These are phyloP conservation scores for Podocnemis expansa DNA, from an alignment of 2,113 vertebrate genomes.

Conservation along the genomic window DNA sequence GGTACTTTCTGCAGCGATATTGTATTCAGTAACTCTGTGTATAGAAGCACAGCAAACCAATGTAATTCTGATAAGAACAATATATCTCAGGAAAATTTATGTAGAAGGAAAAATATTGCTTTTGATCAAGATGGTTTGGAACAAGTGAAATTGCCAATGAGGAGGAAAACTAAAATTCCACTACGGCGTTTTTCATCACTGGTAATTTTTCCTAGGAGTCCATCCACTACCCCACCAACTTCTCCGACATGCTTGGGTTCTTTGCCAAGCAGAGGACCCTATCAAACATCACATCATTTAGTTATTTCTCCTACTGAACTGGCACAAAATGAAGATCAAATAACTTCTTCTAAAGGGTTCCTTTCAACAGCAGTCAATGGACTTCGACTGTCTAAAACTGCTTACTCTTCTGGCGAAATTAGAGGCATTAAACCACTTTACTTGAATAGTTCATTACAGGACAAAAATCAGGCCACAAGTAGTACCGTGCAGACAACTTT, in stretches of 20 bases:
- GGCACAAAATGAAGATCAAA: constrained; percentile 72
- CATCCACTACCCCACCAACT: constrained; percentile 87
- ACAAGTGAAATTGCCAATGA: constrained; percentile 66
- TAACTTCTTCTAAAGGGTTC: constrained; percentile 77
- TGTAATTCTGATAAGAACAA: constrained; percentile 72
- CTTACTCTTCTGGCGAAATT: constrained; percentile 69
- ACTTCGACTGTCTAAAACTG: constrained; percentile 82
- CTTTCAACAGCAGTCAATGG: constrained; percentile 83
- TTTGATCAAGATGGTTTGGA: constrained; percentile 84
- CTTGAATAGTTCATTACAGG: constrained; percentile 76
- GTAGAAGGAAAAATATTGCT: constrained; percentile 78
- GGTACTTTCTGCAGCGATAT: constrained; percentile 37
- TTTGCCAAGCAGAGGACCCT: constrained; percentile 71
- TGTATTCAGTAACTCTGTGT: constrained; percentile 25
- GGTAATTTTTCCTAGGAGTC: constrained; percentile 93
- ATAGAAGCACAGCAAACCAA: not conserved
- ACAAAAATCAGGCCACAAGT: constrained; percentile 64
- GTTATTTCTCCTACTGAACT: constrained; percentile 78
- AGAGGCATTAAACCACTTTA: constrained; percentile 84
- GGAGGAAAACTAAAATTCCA: constrained; percentile 80
- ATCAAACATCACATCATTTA: constrained; percentile 82
- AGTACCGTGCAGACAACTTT: constrained; percentile 49
- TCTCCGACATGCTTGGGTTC: constrained; percentile 83
- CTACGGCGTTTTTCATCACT: constrained; percentile 93
- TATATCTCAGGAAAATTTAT: constrained; percentile 78